Percentiles rank a stretch among this genome's conserved stretches.
phyloP scores from a whole-genome alignment of 2,888 invertebrate species.

The Isoperla grammatica region DNA sequence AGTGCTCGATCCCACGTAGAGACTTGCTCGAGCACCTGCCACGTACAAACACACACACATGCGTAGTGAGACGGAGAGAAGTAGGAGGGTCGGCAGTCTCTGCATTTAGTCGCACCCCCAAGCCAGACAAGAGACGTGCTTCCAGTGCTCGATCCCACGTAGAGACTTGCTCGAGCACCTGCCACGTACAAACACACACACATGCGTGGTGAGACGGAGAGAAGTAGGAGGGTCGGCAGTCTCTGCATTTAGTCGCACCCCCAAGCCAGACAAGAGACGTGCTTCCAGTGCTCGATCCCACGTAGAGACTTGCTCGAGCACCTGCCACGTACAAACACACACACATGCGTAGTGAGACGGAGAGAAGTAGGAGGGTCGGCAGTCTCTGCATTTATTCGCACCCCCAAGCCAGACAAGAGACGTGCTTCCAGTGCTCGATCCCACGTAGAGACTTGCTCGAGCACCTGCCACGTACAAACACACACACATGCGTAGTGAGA shows the following conservation, averaged over 20 bases:
- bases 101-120: conserved; percentile 27
- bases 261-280: conserved; percentile 27
- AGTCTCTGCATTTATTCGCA: conserved; percentile 24
- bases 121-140: conserved; percentile 25
- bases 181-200: conserved; percentile 13
- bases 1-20: conserved; percentile 28
- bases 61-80: conserved; percentile 34
- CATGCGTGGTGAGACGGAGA: conserved; percentile 34
- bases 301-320: conserved; percentile 28
- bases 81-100: conserved; percentile 21
- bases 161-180: conserved; percentile 31
- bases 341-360: conserved; percentile 34
- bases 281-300: conserved; percentile 29
- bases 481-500: conserved; percentile 35
- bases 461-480: conserved; percentile 26
- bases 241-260: conserved; percentile 26
- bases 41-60: conserved; percentile 31
- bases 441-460: conserved; percentile 31
- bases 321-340: conserved; percentile 27
- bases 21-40: conserved; percentile 30
- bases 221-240: conserved; percentile 20
- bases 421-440: conserved; percentile 26
- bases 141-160: conserved; percentile 29
- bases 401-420: conserved; percentile 27
- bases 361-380: conserved; percentile 25